These are phyloP conservation scores for Eilema sororculum DNA, from an alignment of 2,888 invertebrate species.

Conservation along the genomic window DNA sequence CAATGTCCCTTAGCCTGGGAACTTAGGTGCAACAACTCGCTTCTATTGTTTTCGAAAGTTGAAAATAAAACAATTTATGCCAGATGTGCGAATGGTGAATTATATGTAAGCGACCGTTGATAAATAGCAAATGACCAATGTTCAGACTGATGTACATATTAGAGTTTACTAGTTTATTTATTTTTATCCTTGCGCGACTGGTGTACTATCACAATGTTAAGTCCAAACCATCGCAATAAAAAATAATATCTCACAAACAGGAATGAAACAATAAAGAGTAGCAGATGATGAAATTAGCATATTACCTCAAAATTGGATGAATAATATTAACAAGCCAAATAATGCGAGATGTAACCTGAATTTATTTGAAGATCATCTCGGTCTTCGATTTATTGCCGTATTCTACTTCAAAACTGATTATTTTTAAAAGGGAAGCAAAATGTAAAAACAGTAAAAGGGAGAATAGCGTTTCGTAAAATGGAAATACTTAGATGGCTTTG, in stretches of 20 bases:
- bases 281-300: slow-evolving; percentile 7
- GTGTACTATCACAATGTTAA: no score
- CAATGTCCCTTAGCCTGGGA: no score
- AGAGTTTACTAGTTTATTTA: no score
- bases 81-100: no score
- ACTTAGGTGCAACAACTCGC: no score
- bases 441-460: slow-evolving; percentile 16
- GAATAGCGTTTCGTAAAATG: slow-evolving; percentile 25
- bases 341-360: slow-evolving; percentile 9
- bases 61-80: no score
- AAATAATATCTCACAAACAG: background rate
- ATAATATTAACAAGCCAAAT: slow-evolving; percentile 9
- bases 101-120: no score
- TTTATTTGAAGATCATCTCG: slow-evolving; percentile 17
- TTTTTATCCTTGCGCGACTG: no score
- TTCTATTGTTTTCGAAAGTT: no score
- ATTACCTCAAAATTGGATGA: slow-evolving; percentile 7
- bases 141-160: no score
- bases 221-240: background rate
- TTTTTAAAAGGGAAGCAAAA: slow-evolving; percentile 21
- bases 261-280: background rate
- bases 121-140: no score
- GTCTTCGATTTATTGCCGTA: slow-evolving; percentile 26
- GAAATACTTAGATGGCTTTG: slow-evolving; percentile 31
- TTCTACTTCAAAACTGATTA: slow-evolving; percentile 27